Percentiles rank a stretch among this genome's conserved stretches.
Conservation (phyloP, 2,888 invertebrate species). For the Dione vanillae region DNA sequence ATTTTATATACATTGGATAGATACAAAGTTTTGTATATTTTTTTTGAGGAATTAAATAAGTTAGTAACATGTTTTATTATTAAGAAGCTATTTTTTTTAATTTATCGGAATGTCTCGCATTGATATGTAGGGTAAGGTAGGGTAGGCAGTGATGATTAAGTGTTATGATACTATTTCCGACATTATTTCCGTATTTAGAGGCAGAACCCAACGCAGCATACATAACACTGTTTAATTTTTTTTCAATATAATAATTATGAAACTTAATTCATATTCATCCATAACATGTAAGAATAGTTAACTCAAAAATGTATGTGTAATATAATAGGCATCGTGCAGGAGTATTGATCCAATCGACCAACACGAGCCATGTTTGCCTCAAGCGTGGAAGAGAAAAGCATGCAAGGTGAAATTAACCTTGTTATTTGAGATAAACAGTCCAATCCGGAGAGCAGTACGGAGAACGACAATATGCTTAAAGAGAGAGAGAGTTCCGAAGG, state of each 20-base stretch:
- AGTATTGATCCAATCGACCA: conserved; percentile 18
- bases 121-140: too few relatives aligned
- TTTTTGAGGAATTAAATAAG: not conserved
- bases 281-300: not conserved
- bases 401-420: conserved; percentile 60
- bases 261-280: not conserved
- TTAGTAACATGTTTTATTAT: not conserved
- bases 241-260: not conserved
- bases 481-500: conserved; percentile 85
- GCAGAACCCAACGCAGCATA: too few relatives aligned
- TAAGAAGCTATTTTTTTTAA: too few relatives aligned
- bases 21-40: not conserved
- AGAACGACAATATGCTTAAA: conserved; percentile 85
- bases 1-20: conserved; percentile 12
- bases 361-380: conserved; percentile 60
- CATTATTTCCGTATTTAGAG: too few relatives aligned
- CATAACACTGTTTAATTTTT: not conserved
- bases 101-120: too few relatives aligned
- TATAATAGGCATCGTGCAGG: not conserved
- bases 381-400: conserved; percentile 53
- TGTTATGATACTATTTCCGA: too few relatives aligned
- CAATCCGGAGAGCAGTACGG: conserved; percentile 59
- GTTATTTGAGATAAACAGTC: conserved; percentile 72
- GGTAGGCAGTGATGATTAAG: too few relatives aligned
- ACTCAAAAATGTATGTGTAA: not conserved